phyloP scores from a whole-genome alignment of 1,140 invertebrate genomes.

The Habropoda laboriosa region DNA sequence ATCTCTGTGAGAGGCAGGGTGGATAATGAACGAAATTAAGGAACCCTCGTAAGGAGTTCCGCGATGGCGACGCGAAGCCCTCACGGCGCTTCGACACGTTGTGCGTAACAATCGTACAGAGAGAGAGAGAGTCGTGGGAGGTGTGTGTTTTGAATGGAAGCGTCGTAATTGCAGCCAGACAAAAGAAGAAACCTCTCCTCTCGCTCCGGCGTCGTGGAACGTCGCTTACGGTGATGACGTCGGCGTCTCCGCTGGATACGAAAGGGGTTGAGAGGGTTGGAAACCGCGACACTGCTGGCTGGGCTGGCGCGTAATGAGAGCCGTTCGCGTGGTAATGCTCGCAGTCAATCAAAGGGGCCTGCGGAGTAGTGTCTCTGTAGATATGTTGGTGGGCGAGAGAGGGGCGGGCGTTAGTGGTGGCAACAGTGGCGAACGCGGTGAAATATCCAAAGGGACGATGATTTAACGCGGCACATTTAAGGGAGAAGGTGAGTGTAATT shows the following conservation, averaged over 20 bases:
- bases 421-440: background rate
- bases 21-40: constrained; percentile 31
- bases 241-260: constrained; percentile 54
- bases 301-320: constrained; percentile 58
- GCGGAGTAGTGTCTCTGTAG: background rate
- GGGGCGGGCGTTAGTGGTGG: too few species aligned
- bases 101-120: constrained; percentile 56
- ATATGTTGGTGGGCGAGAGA: too few species aligned
- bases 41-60: background rate
- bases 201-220: constrained; percentile 25
- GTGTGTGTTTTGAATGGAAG: constrained; percentile 63
- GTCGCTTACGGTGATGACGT: constrained; percentile 47
- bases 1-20: too few species aligned
- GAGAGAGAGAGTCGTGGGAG: too few species aligned
- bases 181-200: constrained; percentile 56
- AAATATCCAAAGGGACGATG: background rate
- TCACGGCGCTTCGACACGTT: constrained; percentile 42
- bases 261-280: constrained; percentile 50
- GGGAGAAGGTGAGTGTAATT: background rate
- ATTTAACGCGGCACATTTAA: background rate
- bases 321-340: constrained; percentile 58
- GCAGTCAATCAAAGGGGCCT: constrained; percentile 32
- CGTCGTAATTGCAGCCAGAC: constrained; percentile 66
- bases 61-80: background rate
- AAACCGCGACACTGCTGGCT: constrained; percentile 38